Conservation (phyloP, 30 jellyfish, hydroid and myxozoan species). For the Chrysaora quinquecirrha region DNA sequence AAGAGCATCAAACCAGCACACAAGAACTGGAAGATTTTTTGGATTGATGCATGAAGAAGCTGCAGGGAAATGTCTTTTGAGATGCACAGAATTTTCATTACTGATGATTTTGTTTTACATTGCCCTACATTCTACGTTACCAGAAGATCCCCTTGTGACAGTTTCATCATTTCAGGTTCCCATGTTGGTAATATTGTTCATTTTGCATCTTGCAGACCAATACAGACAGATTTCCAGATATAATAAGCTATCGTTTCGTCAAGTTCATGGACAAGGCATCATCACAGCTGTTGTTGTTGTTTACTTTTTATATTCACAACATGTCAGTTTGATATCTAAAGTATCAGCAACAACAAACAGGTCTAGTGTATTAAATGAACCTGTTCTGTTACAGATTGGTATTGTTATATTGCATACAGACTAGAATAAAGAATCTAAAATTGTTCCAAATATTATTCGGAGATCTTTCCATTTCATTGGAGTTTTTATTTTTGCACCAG, state of each 20-base stretch:
- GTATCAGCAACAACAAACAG: not conserved
- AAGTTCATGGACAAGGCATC: conserved; percentile 31
- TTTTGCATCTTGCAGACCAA: conserved; percentile 13
- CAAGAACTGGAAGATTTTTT: too few relatives aligned
- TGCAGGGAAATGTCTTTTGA: too few relatives aligned
- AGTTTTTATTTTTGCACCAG: conserved; percentile 64
- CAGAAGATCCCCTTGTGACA: too few relatives aligned
- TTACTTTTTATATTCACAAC: not conserved
- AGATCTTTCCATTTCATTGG: conserved; percentile 85
- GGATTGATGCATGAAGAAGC: too few relatives aligned
- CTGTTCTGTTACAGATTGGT: conserved; percentile 2
- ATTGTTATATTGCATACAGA: conserved; percentile 71
- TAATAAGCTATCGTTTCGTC: conserved; percentile 9
- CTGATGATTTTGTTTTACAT: too few relatives aligned
- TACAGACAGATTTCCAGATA: conserved; percentile 11
- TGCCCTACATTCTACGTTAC: too few relatives aligned
- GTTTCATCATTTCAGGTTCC: too few relatives aligned
- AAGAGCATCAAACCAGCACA: too few relatives aligned
- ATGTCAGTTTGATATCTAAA: not conserved
- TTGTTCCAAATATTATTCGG: conserved; percentile 71
- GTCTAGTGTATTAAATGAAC: not conserved
- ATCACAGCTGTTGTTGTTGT: conserved; percentile 15
- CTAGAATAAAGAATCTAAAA: not conserved
- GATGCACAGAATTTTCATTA: too few relatives aligned
- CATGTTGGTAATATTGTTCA: not conserved